A percentile compares a stretch with the other conserved stretches of the same genome.
phyloP scores from a whole-genome alignment of 2,797 vertebrate genomes.

The Dendrocincla tyrannina region DNA sequence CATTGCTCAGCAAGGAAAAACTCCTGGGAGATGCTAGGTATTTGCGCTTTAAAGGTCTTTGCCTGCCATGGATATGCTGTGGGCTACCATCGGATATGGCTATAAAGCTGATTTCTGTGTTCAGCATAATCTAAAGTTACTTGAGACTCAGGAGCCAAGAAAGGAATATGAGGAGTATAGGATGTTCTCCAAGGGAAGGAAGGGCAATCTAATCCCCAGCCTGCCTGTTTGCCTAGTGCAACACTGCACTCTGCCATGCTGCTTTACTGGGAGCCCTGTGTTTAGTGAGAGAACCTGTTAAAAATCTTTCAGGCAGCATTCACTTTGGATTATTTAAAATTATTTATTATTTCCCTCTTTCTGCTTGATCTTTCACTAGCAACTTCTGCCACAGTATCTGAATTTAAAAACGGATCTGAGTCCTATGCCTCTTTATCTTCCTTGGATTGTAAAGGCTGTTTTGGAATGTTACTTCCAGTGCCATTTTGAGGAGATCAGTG shows the following conservation, averaged over 20 bases:
- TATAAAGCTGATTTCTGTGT: neutral
- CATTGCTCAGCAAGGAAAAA: neutral
- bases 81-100: neutral
- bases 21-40: neutral
- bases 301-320: neutral
- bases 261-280: neutral
- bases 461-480: neutral
- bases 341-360: neutral
- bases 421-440: neutral
- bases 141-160: neutral
- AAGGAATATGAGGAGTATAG: neutral
- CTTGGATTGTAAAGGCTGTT: neutral
- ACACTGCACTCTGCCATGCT: neutral
- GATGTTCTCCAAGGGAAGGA: neutral
- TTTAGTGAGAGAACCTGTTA: neutral
- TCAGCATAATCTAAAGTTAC: constrained; percentile 34
- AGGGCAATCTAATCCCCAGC: neutral
- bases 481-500: neutral
- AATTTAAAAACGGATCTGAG: neutral
- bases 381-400: neutral
- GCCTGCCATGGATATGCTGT: neutral
- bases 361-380: neutral
- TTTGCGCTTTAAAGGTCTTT: neutral
- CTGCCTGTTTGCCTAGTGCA: neutral
- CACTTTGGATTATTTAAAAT: neutral